Evolutionary conservation across 2,888 invertebrate species (phyloP), one percentile per base, ranked within the genome.

Genomic region (Clepsis dumicolana): DNA sequence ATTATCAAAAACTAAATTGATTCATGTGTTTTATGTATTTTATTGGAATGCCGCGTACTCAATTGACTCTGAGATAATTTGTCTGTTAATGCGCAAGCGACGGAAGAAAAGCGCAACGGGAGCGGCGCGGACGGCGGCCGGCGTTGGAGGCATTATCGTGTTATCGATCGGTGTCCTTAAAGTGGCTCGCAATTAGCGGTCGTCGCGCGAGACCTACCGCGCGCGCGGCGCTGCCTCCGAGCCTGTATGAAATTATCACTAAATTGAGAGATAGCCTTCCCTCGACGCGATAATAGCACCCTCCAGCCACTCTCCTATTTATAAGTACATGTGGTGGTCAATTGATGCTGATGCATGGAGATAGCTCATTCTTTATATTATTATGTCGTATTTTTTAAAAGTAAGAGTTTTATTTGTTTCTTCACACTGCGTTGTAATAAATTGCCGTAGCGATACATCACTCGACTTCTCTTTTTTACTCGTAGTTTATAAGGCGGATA

Each of bases 81-180:
- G 62, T 63, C 62, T 25, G 59, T 41, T 59, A 59, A 41, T 25
- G 50, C 50, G 16, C 59, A 16, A 8, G 68, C 32, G 61, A 41
- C 27, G 52, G 57, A 53, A 29, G 52, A 64, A 78, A 80, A 82
- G 85, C 86, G 85, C 79, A 82, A 83, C 84, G 85, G 83, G 80
- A 82, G 77, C 75, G 75, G 77, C 79, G 80, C 83, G 80, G 82
- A 77, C 75, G 83, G 80, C 81, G 79, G 82, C 82, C 77, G 82
- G 81, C 86, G 89, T 90, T 89, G 88, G 90, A 86, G 78, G 85
- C 85, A 89, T 89, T 91, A 90, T 89, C 90, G 81, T 84, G 84
- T 87, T 89, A 89, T 91, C 88, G 89, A 91, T 89, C 87, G 87
- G 86, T 80, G 85, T 88, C 82, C 85, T 86, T 87, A 86, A 87